Evolutionary conservation across 2,113 vertebrate species (phyloP), one percentile per base, ranked within the genome.

Genomic region (Lycaon pictus): DNA sequence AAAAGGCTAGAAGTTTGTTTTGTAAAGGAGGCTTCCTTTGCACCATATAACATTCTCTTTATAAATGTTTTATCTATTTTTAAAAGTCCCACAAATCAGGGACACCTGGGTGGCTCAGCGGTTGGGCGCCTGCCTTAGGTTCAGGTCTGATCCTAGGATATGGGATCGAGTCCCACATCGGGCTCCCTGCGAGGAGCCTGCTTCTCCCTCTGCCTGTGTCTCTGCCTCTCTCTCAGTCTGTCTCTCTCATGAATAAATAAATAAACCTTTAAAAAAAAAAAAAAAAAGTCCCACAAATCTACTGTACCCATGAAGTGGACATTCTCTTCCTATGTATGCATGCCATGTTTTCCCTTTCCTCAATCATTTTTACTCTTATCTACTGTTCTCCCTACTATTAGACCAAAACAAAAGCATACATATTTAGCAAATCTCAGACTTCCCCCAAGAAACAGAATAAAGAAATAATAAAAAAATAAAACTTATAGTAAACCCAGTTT

Each of bases 1-100:
- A 62, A 86, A 74, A 90, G 29, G n/a, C n/a, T 76, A 80, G 5
- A 62, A 88, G 20, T 93, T 80, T 77, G 37, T 22, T 53, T 19
- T 53, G 35, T 35, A 93, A 93, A 93, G 71, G 22, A 94, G 37
- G 65, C 5, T 88, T 90, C 25, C 65, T 88, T 96, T 74, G 86
- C 65, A 58, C 51, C 43, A 48, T 25, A 32, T 27, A 51, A 76
- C 19, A 60, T 48, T 69, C 71, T 87, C 72, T 93, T 96, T 96
- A 88, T 7, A 77, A 74, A 74, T 20, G 43, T 29, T 67, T 88
- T 74, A 87, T 27, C 81, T 58, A 74, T 86, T 95, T 90, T 62
- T 25, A 16, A 93, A 93, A 67, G 37, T 53, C 10, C 25, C 74
- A 71, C 37, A 90, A 85, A 94, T 63, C 63, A 43, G 43, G 43